These are phyloP conservation scores for Microctonus aethiopoides DNA, from an alignment of 2,888 invertebrate genomes.

Conservation along the genomic window DNA sequence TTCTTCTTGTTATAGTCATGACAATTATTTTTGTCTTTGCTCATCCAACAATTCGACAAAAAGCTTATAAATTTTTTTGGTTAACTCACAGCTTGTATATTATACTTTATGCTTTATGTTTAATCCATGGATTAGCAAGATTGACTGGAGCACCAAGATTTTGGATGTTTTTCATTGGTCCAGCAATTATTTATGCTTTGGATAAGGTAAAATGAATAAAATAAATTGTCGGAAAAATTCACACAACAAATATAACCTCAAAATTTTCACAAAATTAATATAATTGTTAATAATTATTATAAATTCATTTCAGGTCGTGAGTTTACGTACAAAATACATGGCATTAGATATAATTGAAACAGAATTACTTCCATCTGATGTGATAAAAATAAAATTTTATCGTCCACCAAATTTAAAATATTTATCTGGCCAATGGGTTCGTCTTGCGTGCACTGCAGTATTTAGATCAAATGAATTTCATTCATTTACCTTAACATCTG, in stretches of 20 bases:
- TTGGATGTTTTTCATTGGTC: conserved; percentile 94
- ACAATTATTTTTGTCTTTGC: conserved; percentile 97
- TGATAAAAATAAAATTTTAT: conserved; percentile 94
- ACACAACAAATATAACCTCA: too few species aligned
- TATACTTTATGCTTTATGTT: conserved; percentile 83
- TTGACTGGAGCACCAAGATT: conserved; percentile 92
- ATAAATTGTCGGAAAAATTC: too few species aligned
- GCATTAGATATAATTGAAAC: conserved; percentile 94
- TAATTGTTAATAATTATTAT: too few species aligned
- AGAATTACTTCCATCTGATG: conserved; percentile 92
- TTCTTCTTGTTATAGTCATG: conserved; percentile 89
- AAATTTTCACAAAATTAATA: too few species aligned
- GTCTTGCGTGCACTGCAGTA: conserved; percentile 86
- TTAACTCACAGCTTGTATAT: conserved; percentile 91
- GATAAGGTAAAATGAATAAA: conserved; percentile 92
- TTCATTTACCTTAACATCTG: conserved; percentile 94
- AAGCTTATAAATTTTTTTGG: conserved; percentile 96
- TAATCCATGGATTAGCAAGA: conserved; percentile 91
- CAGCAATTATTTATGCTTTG: conserved; percentile 87
- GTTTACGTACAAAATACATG: conserved; percentile 89
- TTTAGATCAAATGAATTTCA: conserved; percentile 92
- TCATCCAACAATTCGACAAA: conserved; percentile 90
- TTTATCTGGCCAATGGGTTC: conserved; percentile 93
- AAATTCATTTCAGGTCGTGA: conserved; percentile 89
- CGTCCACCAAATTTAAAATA: conserved; percentile 95